phyloP scores from a whole-genome alignment of 2,888 invertebrate genomes.

The Lapara coniferarum region DNA sequence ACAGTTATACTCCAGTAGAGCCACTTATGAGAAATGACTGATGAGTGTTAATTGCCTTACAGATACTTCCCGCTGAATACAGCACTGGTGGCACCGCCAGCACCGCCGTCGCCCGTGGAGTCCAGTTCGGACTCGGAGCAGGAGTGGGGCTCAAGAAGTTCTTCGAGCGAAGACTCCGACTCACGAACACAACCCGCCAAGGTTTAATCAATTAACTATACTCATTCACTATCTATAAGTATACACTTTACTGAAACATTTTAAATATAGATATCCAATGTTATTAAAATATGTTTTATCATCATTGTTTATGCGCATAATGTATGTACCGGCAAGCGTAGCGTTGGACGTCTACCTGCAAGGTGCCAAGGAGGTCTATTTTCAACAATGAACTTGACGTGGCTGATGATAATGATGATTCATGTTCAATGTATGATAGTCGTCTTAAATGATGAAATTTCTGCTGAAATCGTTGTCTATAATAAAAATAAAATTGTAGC shows the following conservation, averaged over 20 bases:
- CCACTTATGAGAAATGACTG: not conserved
- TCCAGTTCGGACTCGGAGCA: constrained; percentile 68
- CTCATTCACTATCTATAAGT: not conserved
- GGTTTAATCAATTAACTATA: constrained; percentile 46
- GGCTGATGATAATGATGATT: too few species aligned
- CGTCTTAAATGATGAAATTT: not conserved
- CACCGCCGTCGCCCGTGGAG: constrained; percentile 56
- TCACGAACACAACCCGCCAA: constrained; percentile 63
- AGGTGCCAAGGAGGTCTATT: too few species aligned
- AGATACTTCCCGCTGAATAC: constrained; percentile 97
- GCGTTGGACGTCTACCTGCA: too few species aligned
- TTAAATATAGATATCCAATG: too few species aligned
- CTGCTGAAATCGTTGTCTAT: not conserved
- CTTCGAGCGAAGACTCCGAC: constrained; percentile 64
- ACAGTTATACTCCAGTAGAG: too few species aligned
- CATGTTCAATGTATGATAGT: too few species aligned
- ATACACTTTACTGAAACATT: too few species aligned
- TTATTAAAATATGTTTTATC: too few species aligned
- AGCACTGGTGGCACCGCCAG: constrained; percentile 84
- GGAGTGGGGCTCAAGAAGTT: constrained; percentile 60
- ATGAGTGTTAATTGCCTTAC: constrained; percentile 25
- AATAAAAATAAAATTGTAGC: constrained; percentile 48
- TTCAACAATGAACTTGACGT: too few species aligned
- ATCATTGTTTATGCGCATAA: too few species aligned
- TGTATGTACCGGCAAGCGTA: too few species aligned